Base-by-base conservation (phyloP, 2,888 invertebrate species). In the Dendrolimus pini region DNA sequence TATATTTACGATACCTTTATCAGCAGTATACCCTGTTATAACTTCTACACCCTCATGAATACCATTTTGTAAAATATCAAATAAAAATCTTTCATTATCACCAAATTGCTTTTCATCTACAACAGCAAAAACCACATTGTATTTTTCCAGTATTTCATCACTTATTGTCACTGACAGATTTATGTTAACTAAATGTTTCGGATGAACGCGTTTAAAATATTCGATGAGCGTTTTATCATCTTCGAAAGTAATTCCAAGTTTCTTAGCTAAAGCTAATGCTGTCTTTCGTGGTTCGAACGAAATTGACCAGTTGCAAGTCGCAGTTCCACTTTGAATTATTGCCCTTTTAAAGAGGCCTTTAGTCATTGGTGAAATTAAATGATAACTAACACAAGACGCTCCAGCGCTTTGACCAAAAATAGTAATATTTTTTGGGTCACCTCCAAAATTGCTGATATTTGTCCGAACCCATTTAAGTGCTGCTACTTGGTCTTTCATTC, bases 281-380 rank as follows among this genome's bases (percentile, higher is more conserved):
- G 75, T 54, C 80, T 92, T 92, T n/a, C 91, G 85, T 0, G 92
- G 91, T 12, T 93, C 59, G 8, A 56, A 62, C 0, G 57, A 79
- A 54, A 80, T 77, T 0, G 92, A 89, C 93, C 93, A 93, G 0
- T 89, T 85, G 67, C 89, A 89, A 42, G 92, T 80, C 2, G 92
- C 85, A 0, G 92, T 92, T 0, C 94, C 95, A 67, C 94, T 94
- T 69, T 94, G 93, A 0, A 93, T 89, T 54, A 95, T 94, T 8
- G 89, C 77, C 62, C 80, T 74, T 53, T 68, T 72, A 41, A 83
- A 84, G 1, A 85, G 60, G 0, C 81, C 82, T 67, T 74, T 78
- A 30, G 75, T 76, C 78, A 83, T 78, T 0, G 82, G 81, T 2
- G 85, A 85, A 9, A 82, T 42, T 55, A 81, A 60, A 60, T 82